Conservation (phyloP, 2,797 vertebrate genomes). For the Peromyscus eremicus region DNA sequence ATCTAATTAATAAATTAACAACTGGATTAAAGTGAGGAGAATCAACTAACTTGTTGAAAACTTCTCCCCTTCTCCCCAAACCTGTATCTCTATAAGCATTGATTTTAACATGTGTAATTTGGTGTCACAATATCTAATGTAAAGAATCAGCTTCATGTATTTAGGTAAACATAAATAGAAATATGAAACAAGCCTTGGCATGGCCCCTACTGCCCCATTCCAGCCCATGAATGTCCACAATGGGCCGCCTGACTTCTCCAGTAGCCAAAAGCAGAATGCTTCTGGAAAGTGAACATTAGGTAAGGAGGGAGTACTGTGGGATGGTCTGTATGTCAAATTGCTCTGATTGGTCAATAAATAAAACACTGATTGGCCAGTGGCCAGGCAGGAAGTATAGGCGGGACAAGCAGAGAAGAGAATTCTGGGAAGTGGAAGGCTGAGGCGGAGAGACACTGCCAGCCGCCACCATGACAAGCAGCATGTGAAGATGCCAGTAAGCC, state of each 20-base stretch:
- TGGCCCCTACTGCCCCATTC: background rate
- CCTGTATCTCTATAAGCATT: background rate
- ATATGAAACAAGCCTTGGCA: background rate
- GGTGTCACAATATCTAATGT: background rate
- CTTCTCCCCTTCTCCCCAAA: background rate
- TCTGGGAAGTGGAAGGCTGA: too few species aligned
- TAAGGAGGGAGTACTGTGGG: fast-evolving
- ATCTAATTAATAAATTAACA: background rate
- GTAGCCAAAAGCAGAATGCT: background rate
- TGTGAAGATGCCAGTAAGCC: too few species aligned
- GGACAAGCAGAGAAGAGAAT: too few species aligned
- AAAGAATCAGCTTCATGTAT: background rate
- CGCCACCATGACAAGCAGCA: too few species aligned
- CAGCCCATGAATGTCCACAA: background rate
- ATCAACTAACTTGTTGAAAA: background rate
- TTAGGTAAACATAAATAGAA: background rate
- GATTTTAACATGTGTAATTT: background rate
- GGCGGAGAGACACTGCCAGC: too few species aligned
- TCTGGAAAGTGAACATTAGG: background rate
- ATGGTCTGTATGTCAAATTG: too few species aligned
- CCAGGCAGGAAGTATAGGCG: too few species aligned
- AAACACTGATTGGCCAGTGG: too few species aligned
- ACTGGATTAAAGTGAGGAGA: background rate
- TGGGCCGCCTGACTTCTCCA: background rate
- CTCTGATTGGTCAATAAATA: too few species aligned